These are phyloP conservation scores for Unio delphinus DNA, from an alignment of 2,888 invertebrate genomes.

Conservation along the genomic window DNA sequence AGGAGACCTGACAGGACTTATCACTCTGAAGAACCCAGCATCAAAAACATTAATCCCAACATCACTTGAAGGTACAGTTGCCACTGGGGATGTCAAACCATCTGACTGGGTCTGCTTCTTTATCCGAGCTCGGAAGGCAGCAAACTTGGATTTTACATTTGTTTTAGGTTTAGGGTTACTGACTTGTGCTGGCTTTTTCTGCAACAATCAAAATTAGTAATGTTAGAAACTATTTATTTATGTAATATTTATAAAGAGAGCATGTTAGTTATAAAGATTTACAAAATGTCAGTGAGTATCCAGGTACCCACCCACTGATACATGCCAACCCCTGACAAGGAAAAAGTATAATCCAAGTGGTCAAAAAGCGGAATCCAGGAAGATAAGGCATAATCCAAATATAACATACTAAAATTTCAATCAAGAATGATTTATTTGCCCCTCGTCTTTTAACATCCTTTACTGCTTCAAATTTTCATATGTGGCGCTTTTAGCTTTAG, in stretches of 20 bases:
- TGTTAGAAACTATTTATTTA: background rate
- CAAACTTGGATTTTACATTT: slow-evolving; percentile 61
- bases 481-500: too few relatives aligned
- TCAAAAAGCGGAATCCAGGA: too few relatives aligned
- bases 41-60: slow-evolving; percentile 53
- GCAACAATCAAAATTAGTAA: slow-evolving; percentile 8
- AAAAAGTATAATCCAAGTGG: too few relatives aligned
- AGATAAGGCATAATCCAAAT: too few relatives aligned
- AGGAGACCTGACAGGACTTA: slow-evolving; percentile 56
- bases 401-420: too few relatives aligned
- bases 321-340: too few relatives aligned
- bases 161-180: slow-evolving; percentile 20
- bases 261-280: too few relatives aligned
- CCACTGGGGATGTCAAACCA: slow-evolving; percentile 5
- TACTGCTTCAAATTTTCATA: too few relatives aligned
- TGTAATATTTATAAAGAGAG: background rate
- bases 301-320: too few relatives aligned
- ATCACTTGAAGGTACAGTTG: background rate
- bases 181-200: slow-evolving; percentile 39
- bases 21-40: slow-evolving; percentile 62
- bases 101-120: slow-evolving; percentile 40
- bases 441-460: too few relatives aligned
- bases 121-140: slow-evolving; percentile 62
- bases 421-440: too few relatives aligned
- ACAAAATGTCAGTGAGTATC: too few relatives aligned